A percentile compares a stretch with the other conserved stretches of the same genome.
Evolutionary conservation across 2,888 invertebrate species (phyloP).

Genomic region (Heliconius cydno): DNA sequence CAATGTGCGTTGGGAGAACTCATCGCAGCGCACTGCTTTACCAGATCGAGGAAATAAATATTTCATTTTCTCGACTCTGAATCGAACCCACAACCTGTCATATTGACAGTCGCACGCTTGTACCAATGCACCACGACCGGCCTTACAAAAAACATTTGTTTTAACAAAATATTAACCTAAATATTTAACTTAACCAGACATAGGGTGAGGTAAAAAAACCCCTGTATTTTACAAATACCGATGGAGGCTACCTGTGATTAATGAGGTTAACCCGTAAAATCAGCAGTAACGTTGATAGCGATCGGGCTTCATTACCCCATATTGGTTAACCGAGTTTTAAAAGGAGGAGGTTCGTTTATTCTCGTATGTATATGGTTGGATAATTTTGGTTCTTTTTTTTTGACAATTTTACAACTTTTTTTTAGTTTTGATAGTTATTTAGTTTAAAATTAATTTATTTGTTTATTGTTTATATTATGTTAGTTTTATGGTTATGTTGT

Average conservation of each 20-base stretch:
- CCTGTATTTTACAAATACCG: not conserved
- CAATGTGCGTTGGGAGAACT: no score
- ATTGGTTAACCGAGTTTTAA: constrained; percentile 16
- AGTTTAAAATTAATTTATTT: not conserved
- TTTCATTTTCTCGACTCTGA: not conserved
- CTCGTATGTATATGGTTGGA: not conserved
- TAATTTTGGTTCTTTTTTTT: not conserved
- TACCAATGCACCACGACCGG: not conserved
- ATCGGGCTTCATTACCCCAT: constrained; percentile 28
- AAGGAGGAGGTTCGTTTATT: constrained; percentile 10
- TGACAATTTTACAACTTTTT: not conserved
- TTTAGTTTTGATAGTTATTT: not conserved
- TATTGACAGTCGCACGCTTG: not conserved
- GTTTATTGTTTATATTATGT: no score
- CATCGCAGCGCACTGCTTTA: no score
- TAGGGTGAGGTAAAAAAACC: not conserved
- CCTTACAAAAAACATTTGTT: no score
- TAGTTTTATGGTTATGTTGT: no score
- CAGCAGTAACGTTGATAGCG: constrained; percentile 24
- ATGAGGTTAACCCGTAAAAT: constrained; percentile 35
- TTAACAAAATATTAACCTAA: no score
- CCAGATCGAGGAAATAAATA: not conserved
- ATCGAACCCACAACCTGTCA: not conserved
- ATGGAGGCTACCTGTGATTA: constrained; percentile 31
- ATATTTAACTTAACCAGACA: not conserved